Percentiles rank a stretch among this genome's conserved stretches.
Evolutionary conservation across 2,113 vertebrate genomes (phyloP).

Genomic region (Todiramphus chloris): DNA sequence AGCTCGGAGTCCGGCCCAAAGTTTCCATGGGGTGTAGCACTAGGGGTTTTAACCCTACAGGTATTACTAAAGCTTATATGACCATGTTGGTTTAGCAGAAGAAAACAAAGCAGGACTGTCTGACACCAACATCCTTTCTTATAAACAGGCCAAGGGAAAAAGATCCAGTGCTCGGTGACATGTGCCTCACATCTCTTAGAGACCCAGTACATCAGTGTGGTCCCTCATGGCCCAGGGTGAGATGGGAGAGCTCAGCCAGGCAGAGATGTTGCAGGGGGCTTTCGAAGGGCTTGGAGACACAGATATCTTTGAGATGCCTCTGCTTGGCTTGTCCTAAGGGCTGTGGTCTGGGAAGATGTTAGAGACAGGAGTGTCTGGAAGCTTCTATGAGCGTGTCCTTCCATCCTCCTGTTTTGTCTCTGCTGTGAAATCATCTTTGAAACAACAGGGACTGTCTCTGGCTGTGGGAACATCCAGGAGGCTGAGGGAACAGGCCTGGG

Average conservation of each 20-base stretch:
- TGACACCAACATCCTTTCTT: background rate
- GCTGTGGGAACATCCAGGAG: background rate
- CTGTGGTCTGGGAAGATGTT: background rate
- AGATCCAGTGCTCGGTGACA: background rate
- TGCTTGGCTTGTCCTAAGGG: background rate
- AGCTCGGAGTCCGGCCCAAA: background rate
- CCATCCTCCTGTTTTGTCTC: background rate
- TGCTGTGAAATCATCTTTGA: background rate
- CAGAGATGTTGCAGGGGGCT: background rate
- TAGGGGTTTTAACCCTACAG: background rate
- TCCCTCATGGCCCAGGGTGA: too few species aligned
- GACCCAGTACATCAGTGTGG: rapidly evolving
- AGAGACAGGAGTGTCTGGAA: background rate
- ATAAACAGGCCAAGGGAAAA: background rate
- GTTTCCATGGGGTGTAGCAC: background rate
- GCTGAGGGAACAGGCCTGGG: background rate
- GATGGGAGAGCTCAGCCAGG: background rate
- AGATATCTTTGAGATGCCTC: background rate
- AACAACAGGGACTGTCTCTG: background rate
- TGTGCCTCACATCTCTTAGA: background rate
- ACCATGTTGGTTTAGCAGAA: background rate
- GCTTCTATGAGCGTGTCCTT: background rate
- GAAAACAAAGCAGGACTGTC: background rate
- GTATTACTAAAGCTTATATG: background rate
- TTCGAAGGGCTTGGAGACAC: background rate